Evolutionary conservation across 2,113 vertebrate genomes (phyloP).

Genomic region (Anolis sagrei): DNA sequence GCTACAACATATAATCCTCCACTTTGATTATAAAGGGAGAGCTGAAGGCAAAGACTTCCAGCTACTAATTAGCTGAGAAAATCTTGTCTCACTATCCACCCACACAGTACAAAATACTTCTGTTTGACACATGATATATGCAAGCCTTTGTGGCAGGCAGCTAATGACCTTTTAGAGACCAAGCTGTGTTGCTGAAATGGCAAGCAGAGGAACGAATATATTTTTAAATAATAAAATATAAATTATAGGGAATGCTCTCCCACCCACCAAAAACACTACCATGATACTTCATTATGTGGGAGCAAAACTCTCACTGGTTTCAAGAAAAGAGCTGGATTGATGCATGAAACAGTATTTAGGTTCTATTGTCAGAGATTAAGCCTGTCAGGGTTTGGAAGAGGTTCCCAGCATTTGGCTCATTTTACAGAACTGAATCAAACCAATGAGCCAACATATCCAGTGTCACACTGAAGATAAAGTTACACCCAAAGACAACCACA

Average conservation of each 20-base stretch:
- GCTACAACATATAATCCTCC: not conserved
- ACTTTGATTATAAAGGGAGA: not conserved
- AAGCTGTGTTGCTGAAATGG: constrained; percentile 5
- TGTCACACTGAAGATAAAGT: not conserved
- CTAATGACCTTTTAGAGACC: not conserved
- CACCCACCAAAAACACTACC: not conserved
- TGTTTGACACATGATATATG: constrained; percentile 4
- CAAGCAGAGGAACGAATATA: not conserved
- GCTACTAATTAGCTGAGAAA: constrained; percentile 4
- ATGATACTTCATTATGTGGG: not conserved
- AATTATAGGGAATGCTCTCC: not conserved
- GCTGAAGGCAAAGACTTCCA: not conserved
- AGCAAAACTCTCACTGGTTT: not conserved
- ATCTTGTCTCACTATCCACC: not conserved
- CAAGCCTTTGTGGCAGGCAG: not conserved
- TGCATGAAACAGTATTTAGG: not conserved
- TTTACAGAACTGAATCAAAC: not conserved
- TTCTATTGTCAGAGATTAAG: not conserved
- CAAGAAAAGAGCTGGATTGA: not conserved
- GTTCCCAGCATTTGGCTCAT: not conserved
- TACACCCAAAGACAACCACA: not conserved
- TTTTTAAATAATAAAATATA: not conserved
- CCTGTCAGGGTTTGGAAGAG: not conserved
- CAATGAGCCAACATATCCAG: not conserved
- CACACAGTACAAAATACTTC: constrained; percentile 6